Evolutionary conservation across 2,888 invertebrate species (phyloP).

Genomic region (Epistrophella euchroma): DNA sequence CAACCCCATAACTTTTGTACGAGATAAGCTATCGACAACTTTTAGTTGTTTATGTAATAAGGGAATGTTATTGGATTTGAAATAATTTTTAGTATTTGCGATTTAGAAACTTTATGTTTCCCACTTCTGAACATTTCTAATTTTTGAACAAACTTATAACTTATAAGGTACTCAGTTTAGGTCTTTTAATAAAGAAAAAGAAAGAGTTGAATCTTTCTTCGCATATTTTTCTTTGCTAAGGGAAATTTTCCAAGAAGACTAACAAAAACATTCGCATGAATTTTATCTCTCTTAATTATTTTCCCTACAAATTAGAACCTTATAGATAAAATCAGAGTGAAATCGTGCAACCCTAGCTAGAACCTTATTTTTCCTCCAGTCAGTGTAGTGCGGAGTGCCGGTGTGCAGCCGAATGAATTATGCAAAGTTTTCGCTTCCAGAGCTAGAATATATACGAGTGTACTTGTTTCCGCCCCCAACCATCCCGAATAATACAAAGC

Average conservation of each 20-base stretch:
- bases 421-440: slow-evolving; percentile 63
- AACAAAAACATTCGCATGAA: too few species aligned
- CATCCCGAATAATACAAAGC: slow-evolving; percentile 44
- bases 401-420: slow-evolving; percentile 60
- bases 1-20: slow-evolving; percentile 70
- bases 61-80: background rate
- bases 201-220: too few species aligned
- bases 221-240: too few species aligned
- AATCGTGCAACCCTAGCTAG: background rate
- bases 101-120: too few species aligned
- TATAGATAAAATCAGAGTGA: background rate
- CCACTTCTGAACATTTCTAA: too few species aligned
- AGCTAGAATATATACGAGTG: slow-evolving; percentile 28
- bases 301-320: background rate
- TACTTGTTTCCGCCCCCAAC: slow-evolving; percentile 3
- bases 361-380: slow-evolving; percentile 5
- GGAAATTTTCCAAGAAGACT: too few species aligned
- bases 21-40: slow-evolving; percentile 75
- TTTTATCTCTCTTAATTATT: background rate
- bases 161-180: too few species aligned
- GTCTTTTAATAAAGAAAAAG: too few species aligned
- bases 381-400: too few species aligned
- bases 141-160: too few species aligned
- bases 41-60: background rate
- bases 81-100: background rate